Base-by-base conservation (phyloP, 1,140 invertebrate species). In the Xylocopa sonorina region DNA sequence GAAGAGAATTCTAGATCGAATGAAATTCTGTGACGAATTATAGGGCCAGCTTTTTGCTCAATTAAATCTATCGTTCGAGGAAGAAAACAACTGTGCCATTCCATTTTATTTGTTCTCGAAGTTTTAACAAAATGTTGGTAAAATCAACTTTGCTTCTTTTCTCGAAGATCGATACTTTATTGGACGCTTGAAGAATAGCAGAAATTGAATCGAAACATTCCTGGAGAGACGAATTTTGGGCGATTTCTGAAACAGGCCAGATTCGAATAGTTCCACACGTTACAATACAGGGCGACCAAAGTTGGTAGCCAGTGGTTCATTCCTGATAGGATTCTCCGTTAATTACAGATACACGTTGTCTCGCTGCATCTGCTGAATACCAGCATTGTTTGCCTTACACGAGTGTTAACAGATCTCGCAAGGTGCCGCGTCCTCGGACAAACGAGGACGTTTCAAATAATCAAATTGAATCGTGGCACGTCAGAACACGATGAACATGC, bases 261-360 rank as follows among this genome's bases (percentile, higher is more conserved):
- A 29, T 50, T 50, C 24, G 64, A 50, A 67, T 48, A 7, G 21
- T 6, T 29, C 14, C 62, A 67, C 32, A 21, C 46, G 48, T 67
- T 21, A 46, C 27, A 63, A 24, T 43, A 21, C 60, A 67, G 48
- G 38, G 51, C 51, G 64, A 9, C 10, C 64, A 51, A 67, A 18
- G 64, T 67, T 51, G 21, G 48, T 46, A 51, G 64, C 51, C 51
- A 67, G 48, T 51, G 62, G 62, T 41, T 27, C 62, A 41, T 63
- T 63, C 38, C n/a, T 63, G 64, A 67, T 66, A 66, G 63, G 63
- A 66, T 67, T 67, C 48, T n/a, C 48, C 41, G 48, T 67, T 67
- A 67, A 67, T 67, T 67, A 21, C 21, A 51, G 64, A 67, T 67
- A 38, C 64, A 67, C 21, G 64, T 29, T 67, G 38, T 67, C 51